These are phyloP conservation scores for Hoplostethus mediterraneus DNA, from an alignment of 2,797 vertebrate genomes.

Conservation along the genomic window DNA sequence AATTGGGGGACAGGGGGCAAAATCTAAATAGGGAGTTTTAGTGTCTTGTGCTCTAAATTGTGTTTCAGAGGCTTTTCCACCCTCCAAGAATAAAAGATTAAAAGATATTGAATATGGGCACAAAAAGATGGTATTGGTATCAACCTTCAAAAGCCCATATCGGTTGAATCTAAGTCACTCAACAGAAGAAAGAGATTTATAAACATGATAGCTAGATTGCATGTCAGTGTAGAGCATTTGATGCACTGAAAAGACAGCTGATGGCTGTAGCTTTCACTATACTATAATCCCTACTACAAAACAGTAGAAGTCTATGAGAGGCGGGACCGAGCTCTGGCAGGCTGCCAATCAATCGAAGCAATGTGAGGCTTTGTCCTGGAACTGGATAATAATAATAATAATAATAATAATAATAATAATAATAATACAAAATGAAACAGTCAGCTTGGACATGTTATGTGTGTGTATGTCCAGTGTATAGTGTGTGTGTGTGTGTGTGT, in stretches of 20 bases:
- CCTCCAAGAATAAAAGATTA: too few relatives aligned
- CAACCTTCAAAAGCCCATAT: too few relatives aligned
- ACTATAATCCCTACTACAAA: not conserved
- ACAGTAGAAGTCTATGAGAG: not conserved
- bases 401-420: too few relatives aligned
- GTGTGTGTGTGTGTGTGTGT: not conserved
- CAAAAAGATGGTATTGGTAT: too few relatives aligned
- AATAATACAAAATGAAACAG: too few relatives aligned
- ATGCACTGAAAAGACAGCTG: not conserved
- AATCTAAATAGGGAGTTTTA: too few relatives aligned
- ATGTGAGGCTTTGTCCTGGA: not conserved
- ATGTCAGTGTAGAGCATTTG: too few relatives aligned
- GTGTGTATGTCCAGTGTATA: not conserved
- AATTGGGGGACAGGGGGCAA: too few relatives aligned
- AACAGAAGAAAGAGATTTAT: not conserved
- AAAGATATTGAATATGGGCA: too few relatives aligned
- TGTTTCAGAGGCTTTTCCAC: too few relatives aligned
- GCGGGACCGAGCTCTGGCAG: not conserved
- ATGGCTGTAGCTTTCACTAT: slow-evolving; percentile 1
- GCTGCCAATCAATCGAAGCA: slow-evolving; percentile 6
- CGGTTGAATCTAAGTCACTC: not conserved
- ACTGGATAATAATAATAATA: too few relatives aligned
- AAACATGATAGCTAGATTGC: not conserved
- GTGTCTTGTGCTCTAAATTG: too few relatives aligned
- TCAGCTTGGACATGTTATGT: not conserved